Percentiles rank a stretch among this genome's conserved stretches.
Conservation (phyloP, 2,888 invertebrate species). For the Drosophila basisetae region DNA sequence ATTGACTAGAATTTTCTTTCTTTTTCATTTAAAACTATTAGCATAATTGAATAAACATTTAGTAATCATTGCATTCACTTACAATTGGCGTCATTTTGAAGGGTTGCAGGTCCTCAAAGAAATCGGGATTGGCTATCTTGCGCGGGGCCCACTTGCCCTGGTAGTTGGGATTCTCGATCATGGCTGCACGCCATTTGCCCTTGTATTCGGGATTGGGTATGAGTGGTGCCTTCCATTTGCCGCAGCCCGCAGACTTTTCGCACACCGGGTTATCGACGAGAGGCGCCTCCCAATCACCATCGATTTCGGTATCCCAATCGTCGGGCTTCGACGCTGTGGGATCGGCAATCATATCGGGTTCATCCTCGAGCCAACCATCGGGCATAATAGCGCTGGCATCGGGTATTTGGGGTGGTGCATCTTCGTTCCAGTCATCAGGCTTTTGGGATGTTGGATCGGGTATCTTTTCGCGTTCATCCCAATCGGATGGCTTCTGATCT, state of each 20-base stretch:
- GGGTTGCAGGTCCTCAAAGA: conserved; percentile 95
- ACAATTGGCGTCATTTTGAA: conserved; percentile 96
- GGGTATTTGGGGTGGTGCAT: conserved; percentile 94
- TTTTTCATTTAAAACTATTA: not conserved
- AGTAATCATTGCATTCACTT: conserved; percentile 84
- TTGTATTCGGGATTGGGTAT: conserved; percentile 96
- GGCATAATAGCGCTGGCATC: conserved; percentile 94
- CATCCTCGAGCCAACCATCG: conserved; percentile 96
- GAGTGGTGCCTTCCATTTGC: conserved; percentile 93
- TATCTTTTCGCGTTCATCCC: conserved; percentile 98
- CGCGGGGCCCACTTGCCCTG: conserved; percentile 97
- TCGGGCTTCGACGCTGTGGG: conserved; percentile 93
- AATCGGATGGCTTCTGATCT: conserved; percentile 94
- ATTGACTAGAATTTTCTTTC: not conserved
- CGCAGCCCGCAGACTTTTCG: conserved; percentile 93
- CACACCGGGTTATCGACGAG: conserved; percentile 96
- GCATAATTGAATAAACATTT: not conserved
- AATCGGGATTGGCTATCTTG: conserved; percentile 95
- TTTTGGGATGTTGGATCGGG: conserved; percentile 95
- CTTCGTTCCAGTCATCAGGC: conserved; percentile 99
- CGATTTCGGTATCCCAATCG: conserved; percentile 99
- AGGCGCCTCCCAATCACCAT: conserved; percentile 99
- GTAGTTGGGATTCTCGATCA: conserved; percentile 96
- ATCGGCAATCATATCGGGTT: conserved; percentile 94
- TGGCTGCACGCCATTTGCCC: conserved; percentile 96